Percentiles rank a stretch among this genome's conserved stretches.
Conservation (phyloP, 2,888 invertebrate genomes). For the Pseudeuparius sepicola region DNA sequence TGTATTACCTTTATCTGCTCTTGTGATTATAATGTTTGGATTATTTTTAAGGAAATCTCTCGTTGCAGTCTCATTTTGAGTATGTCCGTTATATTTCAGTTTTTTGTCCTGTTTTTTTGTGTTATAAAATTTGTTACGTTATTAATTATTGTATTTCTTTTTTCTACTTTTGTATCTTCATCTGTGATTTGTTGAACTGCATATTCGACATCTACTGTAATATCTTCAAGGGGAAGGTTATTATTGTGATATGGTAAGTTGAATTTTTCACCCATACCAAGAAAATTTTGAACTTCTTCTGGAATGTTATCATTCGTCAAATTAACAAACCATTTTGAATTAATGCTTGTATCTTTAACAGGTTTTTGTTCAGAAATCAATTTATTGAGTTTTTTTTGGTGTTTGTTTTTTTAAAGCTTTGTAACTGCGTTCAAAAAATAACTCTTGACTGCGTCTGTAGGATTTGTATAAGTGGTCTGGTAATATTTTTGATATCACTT, state of each 20-base stretch:
- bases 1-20: slow-evolving; percentile 4
- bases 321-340: slow-evolving; percentile 1
- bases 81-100: neutral
- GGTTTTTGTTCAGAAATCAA: neutral
- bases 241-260: slow-evolving; percentile 4
- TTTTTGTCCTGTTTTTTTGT: neutral
- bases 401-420: neutral
- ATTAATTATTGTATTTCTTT: neutral
- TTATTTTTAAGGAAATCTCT: neutral
- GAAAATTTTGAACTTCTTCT: neutral
- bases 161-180: slow-evolving; percentile 3
- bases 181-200: too few relatives aligned
- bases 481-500: neutral
- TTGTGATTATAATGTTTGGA: neutral
- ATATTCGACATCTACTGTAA: neutral
- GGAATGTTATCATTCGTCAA: slow-evolving; percentile 1
- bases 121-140: neutral
- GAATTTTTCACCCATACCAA: slow-evolving; percentile 1
- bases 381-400: slow-evolving; percentile 1
- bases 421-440: neutral
- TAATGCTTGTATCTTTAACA: neutral
- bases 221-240: neutral
- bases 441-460: neutral
- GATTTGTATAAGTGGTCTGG: neutral
- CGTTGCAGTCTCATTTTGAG: neutral